These are phyloP conservation scores for Hystrix brachyura DNA, from an alignment of 2,113 vertebrate genomes.

Conservation along the genomic window DNA sequence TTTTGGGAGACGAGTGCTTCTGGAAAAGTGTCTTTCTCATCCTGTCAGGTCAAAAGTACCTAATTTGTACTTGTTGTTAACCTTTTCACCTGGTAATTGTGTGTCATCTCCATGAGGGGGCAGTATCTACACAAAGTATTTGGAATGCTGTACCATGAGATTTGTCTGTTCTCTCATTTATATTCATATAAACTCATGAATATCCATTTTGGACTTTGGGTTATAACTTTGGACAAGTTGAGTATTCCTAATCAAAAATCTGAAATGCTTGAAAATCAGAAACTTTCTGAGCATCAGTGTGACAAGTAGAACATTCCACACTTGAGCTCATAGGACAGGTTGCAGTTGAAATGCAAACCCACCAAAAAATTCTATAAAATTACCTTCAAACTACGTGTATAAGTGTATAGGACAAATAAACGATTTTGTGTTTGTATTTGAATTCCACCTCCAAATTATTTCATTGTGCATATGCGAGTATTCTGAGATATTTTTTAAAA, in stretches of 20 bases:
- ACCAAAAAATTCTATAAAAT: not conserved
- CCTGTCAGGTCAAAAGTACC: not conserved
- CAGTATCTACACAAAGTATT: not conserved
- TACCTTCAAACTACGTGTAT: not conserved
- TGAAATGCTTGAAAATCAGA: not conserved
- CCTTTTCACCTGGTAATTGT: not conserved
- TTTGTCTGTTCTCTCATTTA: not conserved
- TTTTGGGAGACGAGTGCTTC: not conserved
- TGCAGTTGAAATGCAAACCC: not conserved
- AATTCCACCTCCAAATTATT: not conserved
- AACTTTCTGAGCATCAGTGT: not conserved
- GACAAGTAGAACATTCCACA: not conserved
- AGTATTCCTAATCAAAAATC: not conserved
- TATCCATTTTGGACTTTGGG: not conserved
- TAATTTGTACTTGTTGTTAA: not conserved
- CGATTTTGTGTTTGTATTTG: not conserved
- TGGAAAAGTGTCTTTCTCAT: not conserved
- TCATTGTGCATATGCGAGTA: not conserved
- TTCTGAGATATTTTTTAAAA: not conserved
- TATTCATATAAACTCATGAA: not conserved
- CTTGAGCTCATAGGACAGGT: not conserved
- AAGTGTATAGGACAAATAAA: not conserved
- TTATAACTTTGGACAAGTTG: not conserved
- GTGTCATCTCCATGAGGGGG: not conserved
- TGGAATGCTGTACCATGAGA: not conserved